Percentiles rank a stretch among this genome's conserved stretches.
Evolutionary conservation across 1,140 invertebrate species (phyloP).

Genomic region (Ectropis grisescens): DNA sequence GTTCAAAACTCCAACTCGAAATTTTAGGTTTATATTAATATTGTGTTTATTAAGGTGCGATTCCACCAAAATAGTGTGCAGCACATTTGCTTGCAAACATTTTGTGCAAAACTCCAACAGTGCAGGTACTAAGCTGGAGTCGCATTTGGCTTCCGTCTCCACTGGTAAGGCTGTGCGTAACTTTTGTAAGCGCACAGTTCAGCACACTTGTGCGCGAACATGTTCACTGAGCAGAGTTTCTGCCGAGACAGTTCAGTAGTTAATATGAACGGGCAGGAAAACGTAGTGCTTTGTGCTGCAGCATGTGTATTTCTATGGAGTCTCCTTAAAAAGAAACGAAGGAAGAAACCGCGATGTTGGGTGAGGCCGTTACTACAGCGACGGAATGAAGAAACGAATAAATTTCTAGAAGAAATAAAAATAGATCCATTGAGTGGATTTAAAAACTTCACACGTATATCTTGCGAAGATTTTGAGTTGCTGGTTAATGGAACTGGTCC

Average conservation of each 20-base stretch:
- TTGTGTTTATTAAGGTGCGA: too few relatives aligned
- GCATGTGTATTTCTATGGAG: constrained; percentile 4
- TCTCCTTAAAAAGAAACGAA: constrained; percentile 9
- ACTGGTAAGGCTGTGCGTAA: constrained; percentile 4
- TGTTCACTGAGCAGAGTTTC: constrained; percentile 5
- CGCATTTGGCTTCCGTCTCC: constrained; percentile 4
- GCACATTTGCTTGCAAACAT: constrained; percentile 8
- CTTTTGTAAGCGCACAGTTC: constrained; percentile 2
- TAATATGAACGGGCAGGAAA: constrained; percentile 1
- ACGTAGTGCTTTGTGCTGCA: constrained; percentile 7
- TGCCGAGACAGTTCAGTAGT: constrained; percentile 3
- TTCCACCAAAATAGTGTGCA: constrained; percentile 9
- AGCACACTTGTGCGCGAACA: constrained; percentile 6
- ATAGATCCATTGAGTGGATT: constrained; percentile 8
- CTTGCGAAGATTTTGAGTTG: constrained; percentile 9
- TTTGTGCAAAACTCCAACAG: constrained; percentile 8
- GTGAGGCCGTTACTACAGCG: constrained; percentile 6
- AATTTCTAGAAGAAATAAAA: constrained; percentile 8
- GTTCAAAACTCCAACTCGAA: too few relatives aligned
- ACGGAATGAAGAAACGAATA: constrained; percentile 8
- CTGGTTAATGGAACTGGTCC: constrained; percentile 5
- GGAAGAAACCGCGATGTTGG: constrained; percentile 7
- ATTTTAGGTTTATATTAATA: too few relatives aligned
- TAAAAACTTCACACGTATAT: constrained; percentile 10
- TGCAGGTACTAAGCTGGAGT: constrained; percentile 5